phyloP scores from a whole-genome alignment of 2,888 invertebrate genomes.

The Cephonodes hylas region DNA sequence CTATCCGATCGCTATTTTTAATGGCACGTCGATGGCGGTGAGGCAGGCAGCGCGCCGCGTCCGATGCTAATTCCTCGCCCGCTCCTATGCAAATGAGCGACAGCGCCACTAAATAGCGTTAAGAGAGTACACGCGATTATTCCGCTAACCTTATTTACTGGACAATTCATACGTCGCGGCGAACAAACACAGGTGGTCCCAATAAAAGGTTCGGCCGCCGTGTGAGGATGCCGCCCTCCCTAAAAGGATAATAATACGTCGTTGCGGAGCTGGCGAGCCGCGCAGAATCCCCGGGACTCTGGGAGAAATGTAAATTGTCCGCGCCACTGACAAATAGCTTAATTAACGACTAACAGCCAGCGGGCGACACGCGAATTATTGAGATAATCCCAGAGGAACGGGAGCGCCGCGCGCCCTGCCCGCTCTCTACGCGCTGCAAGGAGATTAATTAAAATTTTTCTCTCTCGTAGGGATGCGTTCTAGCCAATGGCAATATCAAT shows the following conservation, averaged over 20 bases:
- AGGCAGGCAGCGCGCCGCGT: slow-evolving; percentile 52
- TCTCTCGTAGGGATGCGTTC: slow-evolving; percentile 1
- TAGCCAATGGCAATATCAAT: slow-evolving; percentile 8
- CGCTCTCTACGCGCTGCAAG: slow-evolving; percentile 24
- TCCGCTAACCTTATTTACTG: slow-evolving; percentile 78
- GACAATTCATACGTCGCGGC: slow-evolving; percentile 78
- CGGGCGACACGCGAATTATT: slow-evolving; percentile 68
- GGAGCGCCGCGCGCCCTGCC: slow-evolving; percentile 23
- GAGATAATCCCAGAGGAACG: slow-evolving; percentile 62
- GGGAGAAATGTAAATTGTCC: slow-evolving; percentile 77
- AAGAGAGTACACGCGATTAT: slow-evolving; percentile 65
- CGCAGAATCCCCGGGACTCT: slow-evolving; percentile 61
- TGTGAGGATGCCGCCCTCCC: slow-evolving; percentile 76
- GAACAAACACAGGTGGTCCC: slow-evolving; percentile 77
- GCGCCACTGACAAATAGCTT: slow-evolving; percentile 78
- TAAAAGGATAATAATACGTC: slow-evolving; percentile 81
- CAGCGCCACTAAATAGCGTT: slow-evolving; percentile 71
- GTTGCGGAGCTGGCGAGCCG: slow-evolving; percentile 63
- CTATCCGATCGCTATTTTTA: not conserved
- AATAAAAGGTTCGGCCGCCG: slow-evolving; percentile 73
- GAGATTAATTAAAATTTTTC: slow-evolving; percentile 27
- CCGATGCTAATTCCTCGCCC: slow-evolving; percentile 70
- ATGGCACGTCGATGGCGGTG: slow-evolving; percentile 38
- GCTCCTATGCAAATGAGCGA: slow-evolving; percentile 66
- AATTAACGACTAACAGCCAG: slow-evolving; percentile 77